Evolutionary conservation across 2,797 vertebrate genomes (phyloP).

Genomic region (Astyanax mexicanus): DNA sequence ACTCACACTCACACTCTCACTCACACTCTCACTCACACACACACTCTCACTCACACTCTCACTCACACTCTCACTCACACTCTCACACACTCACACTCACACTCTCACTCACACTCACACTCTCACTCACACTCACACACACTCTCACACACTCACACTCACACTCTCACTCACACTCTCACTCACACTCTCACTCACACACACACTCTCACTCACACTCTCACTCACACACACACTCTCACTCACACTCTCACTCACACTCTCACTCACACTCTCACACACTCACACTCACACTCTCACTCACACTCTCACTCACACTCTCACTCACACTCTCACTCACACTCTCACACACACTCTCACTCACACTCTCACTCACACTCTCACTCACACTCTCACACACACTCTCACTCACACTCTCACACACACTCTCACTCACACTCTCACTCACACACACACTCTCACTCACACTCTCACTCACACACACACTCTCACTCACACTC

Average conservation of each 20-base stretch:
- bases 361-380: too few relatives aligned
- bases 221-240: slow-evolving; percentile 7
- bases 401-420: slow-evolving; percentile 78
- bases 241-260: slow-evolving; percentile 82
- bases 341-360: slow-evolving; percentile 1
- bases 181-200: neutral
- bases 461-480: slow-evolving; percentile 74
- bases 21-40: slow-evolving; percentile 6
- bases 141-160: neutral
- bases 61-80: too few relatives aligned
- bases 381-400: neutral
- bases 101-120: slow-evolving; percentile 79
- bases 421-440: too few relatives aligned
- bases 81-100: neutral
- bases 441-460: slow-evolving; percentile 2
- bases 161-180: slow-evolving; percentile 78
- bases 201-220: slow-evolving; percentile 78
- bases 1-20: neutral
- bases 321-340: slow-evolving; percentile 78
- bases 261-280: too few relatives aligned
- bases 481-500: slow-evolving; percentile 78
- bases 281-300: slow-evolving; percentile 55
- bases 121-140: neutral
- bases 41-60: slow-evolving; percentile 79
- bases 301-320: slow-evolving; percentile 72